phyloP scores from a whole-genome alignment of 1,140 invertebrate genomes.

The Plectrocnemia conspersa region DNA sequence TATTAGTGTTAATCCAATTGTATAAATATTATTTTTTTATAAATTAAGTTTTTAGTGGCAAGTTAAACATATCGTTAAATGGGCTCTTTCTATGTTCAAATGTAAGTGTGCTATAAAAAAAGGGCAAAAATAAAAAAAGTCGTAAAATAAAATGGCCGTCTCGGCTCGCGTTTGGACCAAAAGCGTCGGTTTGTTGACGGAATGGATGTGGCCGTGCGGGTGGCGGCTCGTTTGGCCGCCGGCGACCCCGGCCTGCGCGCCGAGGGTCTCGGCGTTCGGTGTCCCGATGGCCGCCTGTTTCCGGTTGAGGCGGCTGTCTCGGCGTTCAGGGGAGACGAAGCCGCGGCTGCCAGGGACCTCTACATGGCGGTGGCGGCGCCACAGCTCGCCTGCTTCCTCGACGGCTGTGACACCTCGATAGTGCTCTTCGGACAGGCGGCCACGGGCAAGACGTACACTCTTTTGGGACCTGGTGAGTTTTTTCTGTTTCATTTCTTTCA shows the following conservation, averaged over 20 bases:
- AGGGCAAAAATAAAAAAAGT: too few relatives aligned
- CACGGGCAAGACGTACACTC: slow-evolving; percentile 73
- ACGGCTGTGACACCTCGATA: slow-evolving; percentile 69
- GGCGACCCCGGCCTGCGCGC: not conserved
- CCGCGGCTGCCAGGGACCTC: too few relatives aligned
- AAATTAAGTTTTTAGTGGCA: too few relatives aligned
- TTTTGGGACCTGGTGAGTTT: slow-evolving; percentile 61
- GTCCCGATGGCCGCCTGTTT: not conserved
- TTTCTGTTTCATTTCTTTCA: not conserved
- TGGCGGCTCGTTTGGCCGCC: not conserved
- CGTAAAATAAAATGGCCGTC: too few relatives aligned
- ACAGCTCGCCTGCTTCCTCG: slow-evolving; percentile 58
- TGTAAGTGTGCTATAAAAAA: too few relatives aligned
- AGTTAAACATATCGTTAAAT: too few relatives aligned
- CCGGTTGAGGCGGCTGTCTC: not conserved
- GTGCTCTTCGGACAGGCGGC: slow-evolving; percentile 73
- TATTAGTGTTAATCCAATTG: too few relatives aligned
- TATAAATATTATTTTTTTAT: too few relatives aligned
- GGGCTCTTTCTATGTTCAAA: too few relatives aligned
- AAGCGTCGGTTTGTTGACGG: not conserved
- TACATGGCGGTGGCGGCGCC: slow-evolving; percentile 18
- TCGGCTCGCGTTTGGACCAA: not conserved
- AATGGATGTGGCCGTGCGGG: not conserved
- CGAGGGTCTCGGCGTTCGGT: not conserved
- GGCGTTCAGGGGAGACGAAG: too few relatives aligned